Conservation (phyloP, 2,797 vertebrate species). For the Caiman crocodilus region DNA sequence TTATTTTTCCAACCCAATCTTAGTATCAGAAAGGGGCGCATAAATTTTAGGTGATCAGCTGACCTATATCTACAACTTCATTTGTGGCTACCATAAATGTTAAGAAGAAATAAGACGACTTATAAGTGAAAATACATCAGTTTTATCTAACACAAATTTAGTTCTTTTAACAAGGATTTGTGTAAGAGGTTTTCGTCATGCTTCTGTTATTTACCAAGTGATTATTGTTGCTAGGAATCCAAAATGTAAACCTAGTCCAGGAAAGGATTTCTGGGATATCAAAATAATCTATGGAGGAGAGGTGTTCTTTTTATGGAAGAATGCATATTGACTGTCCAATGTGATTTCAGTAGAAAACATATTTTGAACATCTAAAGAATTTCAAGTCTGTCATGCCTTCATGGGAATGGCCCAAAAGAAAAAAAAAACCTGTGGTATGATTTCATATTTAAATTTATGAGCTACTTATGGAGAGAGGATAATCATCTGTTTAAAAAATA, state of each 20-base stretch:
- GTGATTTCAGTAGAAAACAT: background rate
- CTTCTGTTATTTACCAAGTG: background rate
- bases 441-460: background rate
- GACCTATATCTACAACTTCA: background rate
- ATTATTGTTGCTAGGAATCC: background rate
- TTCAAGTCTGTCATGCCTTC: background rate
- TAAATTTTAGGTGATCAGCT: background rate
- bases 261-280: background rate
- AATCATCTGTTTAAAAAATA: background rate
- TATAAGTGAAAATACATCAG: background rate
- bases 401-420: fast-evolving
- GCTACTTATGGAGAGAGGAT: background rate
- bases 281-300: background rate
- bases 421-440: background rate
- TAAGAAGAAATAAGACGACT: background rate
- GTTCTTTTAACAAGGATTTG: background rate
- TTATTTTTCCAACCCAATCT: background rate
- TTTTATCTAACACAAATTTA: background rate
- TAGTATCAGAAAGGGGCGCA: background rate
- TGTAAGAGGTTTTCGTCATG: background rate
- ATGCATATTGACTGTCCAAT: background rate
- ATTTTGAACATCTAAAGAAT: background rate
- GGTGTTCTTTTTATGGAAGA: background rate
- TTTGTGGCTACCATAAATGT: background rate
- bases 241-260: background rate